Evolutionary conservation across 2,113 vertebrate genomes (phyloP), one percentile per base, ranked within the genome.

Genomic region (Ciconia stormi): DNA sequence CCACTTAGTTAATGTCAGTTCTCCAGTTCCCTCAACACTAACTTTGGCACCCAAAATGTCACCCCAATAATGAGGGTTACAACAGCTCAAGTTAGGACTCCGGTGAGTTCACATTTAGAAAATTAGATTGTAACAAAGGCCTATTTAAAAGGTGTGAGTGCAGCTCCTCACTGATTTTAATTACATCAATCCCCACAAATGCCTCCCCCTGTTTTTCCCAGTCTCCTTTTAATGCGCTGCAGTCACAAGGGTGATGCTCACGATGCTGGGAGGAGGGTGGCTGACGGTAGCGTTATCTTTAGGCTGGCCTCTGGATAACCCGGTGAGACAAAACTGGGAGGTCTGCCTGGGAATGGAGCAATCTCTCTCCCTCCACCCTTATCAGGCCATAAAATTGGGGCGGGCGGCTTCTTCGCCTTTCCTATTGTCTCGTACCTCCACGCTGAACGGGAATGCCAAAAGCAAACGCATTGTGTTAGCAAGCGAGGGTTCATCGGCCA

Each of bases 401-500:
- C 1, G 0, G 29, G 65, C 2, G 1, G 30, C 50, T 84, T 63
- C 52, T 87, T 77, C 58, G 46, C 81, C 46, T 46, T 87, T 50
- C 13, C 50, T 71, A 8, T 53, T 94, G 72, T 93, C 63, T 87
- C 3, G 0, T 59, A 38, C 40, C 34, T 70, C 77, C 6, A 7
- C 3, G 7, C 59, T 58, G 25, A 87, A 53, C 16, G 13, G 32
- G 81, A 93, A 91, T 55, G 32, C 20, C 81, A 82, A 62, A 85
- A 84, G 46, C 47, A 91, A 70, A 70, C 3, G 4, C 1, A 1
- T 19, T 50, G 53, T 11, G 1, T 67, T 34, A 50, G 32, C 66
- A 77, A 79, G 14, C 0, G 0, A 76, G 11, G 29, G 38, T 17
- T 76, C 26, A 16, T 67, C 3, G 1, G n/a, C 56, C 29, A 18